Base-by-base conservation (phyloP, 2,113 vertebrate species). In the Trinectes maculatus region DNA sequence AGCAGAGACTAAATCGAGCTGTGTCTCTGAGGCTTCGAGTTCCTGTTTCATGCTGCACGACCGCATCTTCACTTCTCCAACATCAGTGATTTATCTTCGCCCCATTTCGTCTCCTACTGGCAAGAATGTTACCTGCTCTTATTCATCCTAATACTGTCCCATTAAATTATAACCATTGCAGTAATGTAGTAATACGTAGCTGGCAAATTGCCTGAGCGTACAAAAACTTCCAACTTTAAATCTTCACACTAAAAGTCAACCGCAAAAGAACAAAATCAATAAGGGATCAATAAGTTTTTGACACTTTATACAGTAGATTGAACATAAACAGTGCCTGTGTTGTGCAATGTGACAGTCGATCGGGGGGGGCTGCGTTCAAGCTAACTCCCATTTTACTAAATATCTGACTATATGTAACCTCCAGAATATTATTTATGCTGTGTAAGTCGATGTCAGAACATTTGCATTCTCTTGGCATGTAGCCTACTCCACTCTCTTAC, bases 1-100 rank as follows among this genome's bases (percentile, higher is more conserved):
- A 46, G 62, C 40, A 68, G 56, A 51, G 63, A n/a, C 61, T 57
- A 74, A 60, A 77, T 74, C 9, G 4, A 72, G 56, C 73, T 12
- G 39, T 10, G 26, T 63, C 57, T 72, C 44, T 6, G 46, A 26
- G 59, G 65, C 37, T 74, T 34, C 53, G 39, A 59, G 47, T 84
- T 9, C 28, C n/a, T 37, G 29, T 56, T 59, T 52, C 29, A 15
- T 57, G 53, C 19, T 54, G 31, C 11, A 55, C 40, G 28, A 43
- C 42, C 47, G 9, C 48, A 54, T 57, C 22, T 61, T 39, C 7
- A 64, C 72, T 53, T 61, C n/a, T n/a, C n/a, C n/a, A n/a, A n/a
- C n/a, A n/a, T 61, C 2, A 54, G 8, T 21, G 25, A 22, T 82
- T 62, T 11, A 63, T 48, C 29, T 43, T 11, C 3, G 0, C 10